Percentiles rank a stretch among this genome's conserved stretches.
Conservation (phyloP, 37 sponge, comb jelly and placozoan species). For the Aplysina aerophoba region DNA sequence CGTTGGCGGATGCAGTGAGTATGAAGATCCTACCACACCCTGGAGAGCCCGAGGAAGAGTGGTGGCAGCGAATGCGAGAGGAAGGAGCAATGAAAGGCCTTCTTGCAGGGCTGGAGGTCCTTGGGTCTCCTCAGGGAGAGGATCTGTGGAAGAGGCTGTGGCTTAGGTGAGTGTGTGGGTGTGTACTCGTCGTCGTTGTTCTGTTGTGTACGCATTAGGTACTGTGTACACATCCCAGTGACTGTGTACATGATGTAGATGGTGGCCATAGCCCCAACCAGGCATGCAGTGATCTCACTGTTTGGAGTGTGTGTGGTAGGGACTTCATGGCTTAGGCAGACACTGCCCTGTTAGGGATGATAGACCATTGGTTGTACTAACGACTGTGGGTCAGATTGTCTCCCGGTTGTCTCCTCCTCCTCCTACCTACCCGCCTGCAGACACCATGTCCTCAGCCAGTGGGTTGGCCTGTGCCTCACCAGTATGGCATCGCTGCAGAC, state of each 20-base stretch:
- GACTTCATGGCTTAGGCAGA: too few relatives aligned
- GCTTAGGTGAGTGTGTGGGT: conserved; percentile 46
- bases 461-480: conserved; percentile 46
- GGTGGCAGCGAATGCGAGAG: conserved; percentile 60
- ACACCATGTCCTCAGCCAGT: conserved; percentile 64
- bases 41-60: conserved; percentile 57
- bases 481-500: conserved; percentile 48
- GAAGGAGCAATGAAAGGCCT: conserved; percentile 42
- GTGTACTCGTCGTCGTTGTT: background rate
- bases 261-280: background rate
- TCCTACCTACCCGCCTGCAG: conserved; percentile 20
- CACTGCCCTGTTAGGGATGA: too few relatives aligned
- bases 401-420: background rate
- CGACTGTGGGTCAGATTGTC: background rate
- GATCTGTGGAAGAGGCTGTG: conserved; percentile 80
- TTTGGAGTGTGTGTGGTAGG: too few relatives aligned
- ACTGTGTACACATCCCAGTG: background rate
- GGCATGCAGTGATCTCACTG: too few relatives aligned
- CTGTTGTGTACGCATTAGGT: background rate
- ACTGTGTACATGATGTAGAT: background rate
- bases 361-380: background rate
- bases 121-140: conserved; percentile 65
- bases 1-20: conserved; percentile 66
- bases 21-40: conserved; percentile 65
- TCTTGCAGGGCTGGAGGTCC: conserved; percentile 61